Conservation (phyloP, 2,113 vertebrate species). For the Rhinopithecus roxellana region DNA sequence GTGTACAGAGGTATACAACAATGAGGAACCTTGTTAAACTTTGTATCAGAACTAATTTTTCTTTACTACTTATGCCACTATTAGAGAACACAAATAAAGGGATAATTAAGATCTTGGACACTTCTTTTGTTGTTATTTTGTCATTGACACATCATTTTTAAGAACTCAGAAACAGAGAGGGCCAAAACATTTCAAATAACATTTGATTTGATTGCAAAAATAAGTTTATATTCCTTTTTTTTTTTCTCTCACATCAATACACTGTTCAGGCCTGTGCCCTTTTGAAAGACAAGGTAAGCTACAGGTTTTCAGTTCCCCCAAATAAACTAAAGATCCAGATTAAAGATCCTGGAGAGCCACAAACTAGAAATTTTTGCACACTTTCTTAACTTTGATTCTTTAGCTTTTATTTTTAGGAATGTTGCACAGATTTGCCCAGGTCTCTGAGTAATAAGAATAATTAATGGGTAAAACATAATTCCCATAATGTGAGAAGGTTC, state of each 20-base stretch:
- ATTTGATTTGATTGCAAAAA: not conserved
- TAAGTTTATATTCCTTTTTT: not conserved
- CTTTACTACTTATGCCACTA: not conserved
- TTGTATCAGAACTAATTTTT: not conserved
- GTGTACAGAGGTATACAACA: not conserved
- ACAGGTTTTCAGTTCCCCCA: not conserved
- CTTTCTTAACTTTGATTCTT: slow-evolving; percentile 26
- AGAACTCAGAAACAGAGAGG: not conserved
- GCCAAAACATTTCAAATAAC: not conserved
- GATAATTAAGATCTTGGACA: not conserved
- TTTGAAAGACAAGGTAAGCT: not conserved
- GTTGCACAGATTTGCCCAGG: not conserved
- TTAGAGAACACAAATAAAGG: not conserved
- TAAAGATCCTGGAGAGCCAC: not conserved
- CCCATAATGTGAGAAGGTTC: not conserved
- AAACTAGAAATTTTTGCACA: not conserved
- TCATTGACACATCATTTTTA: not conserved
- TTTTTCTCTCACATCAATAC: not conserved
- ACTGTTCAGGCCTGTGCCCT: not conserved
- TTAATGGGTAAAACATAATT: not conserved
- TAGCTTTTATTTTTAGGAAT: slow-evolving; percentile 29
- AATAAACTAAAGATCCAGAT: slow-evolving; percentile 18
- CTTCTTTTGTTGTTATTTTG: not conserved
- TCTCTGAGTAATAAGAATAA: not conserved
- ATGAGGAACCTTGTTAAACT: not conserved